Evolutionary conservation across 64 coral and sea anemone genomes (phyloP), one percentile per base, ranked within the genome.

Genomic region (Acropora tenuis): DNA sequence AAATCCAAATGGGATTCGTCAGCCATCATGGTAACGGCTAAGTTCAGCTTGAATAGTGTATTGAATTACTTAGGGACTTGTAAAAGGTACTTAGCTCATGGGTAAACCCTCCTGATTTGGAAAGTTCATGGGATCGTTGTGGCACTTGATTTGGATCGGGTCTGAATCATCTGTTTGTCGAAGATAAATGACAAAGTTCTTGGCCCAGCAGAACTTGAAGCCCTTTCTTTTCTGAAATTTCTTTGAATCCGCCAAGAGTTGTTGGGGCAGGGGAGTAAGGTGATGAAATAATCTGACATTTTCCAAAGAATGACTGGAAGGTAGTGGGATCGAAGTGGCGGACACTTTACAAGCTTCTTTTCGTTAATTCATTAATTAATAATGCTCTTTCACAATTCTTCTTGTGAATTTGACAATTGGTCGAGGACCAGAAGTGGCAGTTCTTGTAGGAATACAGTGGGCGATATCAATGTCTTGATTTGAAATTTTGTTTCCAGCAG

Each of bases 321-420:
- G 68, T 71, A 71, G 15, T 71, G 12, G 1, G 15, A 71, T 71
- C 68, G 68, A 71, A 71, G 15, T 71, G 8, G 68, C 7, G 5
- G 68, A 71, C 68, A 71, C 68, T 71, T 71, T 71, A 65, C 60
- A 65, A 65, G 68, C 68, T 71, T 71, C 68, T 17, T 69, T 68
- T 50, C 18, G 43, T 19, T 44, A 63, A 87, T 68, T 74, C 19
- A 68, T 87, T 72, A 72, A 11, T 71, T 55, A n/a, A n/a, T n/a
- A n/a, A n/a, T n/a, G 52, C 10, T 55, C 52, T 55, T 55, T 55
- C 52, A 55, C 52, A 55, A 55, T 55, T 55, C 52, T 55, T 55
- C 52, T 55, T 55, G 52, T 55, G 52, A 55, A 55, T 55, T 55
- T 55, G 52, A 55, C 52, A 55, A 55, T 10, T 55, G 52, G 52